Percentiles rank a stretch among this genome's conserved stretches.
phyloP scores from a whole-genome alignment of 2,797 vertebrate genomes.

The Streptopelia turtur region DNA sequence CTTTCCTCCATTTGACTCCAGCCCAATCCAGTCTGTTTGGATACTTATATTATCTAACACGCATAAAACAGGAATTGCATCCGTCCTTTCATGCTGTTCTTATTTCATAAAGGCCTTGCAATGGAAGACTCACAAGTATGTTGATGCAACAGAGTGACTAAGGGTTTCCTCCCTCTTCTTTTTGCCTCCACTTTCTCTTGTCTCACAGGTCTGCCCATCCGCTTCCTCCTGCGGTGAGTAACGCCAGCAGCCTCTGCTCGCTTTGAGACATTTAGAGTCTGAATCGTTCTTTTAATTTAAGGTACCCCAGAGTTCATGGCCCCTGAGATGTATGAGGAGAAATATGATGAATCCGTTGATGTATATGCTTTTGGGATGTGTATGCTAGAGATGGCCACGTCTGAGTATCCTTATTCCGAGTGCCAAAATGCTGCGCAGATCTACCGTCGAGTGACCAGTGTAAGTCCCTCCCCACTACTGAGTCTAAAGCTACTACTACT shows the following conservation, averaged over 20 bases:
- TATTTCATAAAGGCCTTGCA: slow-evolving; percentile 85
- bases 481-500: not conserved
- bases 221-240: slow-evolving; percentile 73
- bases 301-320: slow-evolving; percentile 99
- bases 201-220: slow-evolving; percentile 75
- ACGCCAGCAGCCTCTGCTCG: slow-evolving; percentile 75
- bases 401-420: slow-evolving; percentile 98
- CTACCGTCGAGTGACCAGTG: slow-evolving; percentile 97
- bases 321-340: slow-evolving; percentile 99
- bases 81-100: not conserved
- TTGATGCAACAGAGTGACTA: slow-evolving; percentile 88
- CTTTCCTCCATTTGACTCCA: slow-evolving; percentile 60
- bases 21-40: slow-evolving; percentile 25
- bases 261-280: slow-evolving; percentile 91
- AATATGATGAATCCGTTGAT: slow-evolving; percentile 98
- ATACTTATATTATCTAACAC: not conserved
- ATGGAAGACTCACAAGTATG: slow-evolving; percentile 84
- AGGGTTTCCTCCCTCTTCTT: slow-evolving; percentile 85
- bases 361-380: slow-evolving; percentile 99
- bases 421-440: slow-evolving; percentile 99
- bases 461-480: slow-evolving; percentile 84
- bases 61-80: not conserved
- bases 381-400: slow-evolving; percentile 99
- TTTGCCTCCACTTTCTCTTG: slow-evolving; percentile 78
- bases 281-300: slow-evolving; percentile 99